phyloP scores from a whole-genome alignment of 2,113 vertebrate genomes.

The Sprattus sprattus region DNA sequence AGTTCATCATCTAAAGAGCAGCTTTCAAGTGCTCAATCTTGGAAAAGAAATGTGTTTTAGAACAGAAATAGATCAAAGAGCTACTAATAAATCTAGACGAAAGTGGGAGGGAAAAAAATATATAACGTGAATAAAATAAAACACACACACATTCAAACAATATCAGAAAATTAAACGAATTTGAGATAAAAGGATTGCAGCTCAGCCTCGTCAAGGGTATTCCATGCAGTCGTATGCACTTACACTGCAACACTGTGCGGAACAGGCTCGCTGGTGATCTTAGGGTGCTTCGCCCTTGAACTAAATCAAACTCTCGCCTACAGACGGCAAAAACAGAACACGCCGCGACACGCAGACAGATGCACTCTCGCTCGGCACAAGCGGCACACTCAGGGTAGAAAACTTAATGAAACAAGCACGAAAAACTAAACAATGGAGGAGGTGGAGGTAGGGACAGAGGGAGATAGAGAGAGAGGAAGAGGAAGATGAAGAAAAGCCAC shows the following conservation, averaged over 20 bases:
- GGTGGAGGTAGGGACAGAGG: neutral
- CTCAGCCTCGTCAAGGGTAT: neutral
- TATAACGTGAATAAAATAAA: neutral
- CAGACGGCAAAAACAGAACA: constrained; percentile 17
- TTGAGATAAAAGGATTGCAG: constrained; percentile 23
- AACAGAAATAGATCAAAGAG: constrained; percentile 65
- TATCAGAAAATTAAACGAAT: constrained; percentile 22
- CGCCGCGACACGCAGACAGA: neutral
- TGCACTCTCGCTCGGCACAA: neutral
- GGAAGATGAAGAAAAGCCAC: neutral
- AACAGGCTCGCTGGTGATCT: constrained; percentile 22
- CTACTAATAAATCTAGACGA: constrained; percentile 32
- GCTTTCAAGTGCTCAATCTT: constrained; percentile 62
- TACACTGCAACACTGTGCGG: neutral
- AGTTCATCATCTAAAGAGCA: constrained; percentile 43
- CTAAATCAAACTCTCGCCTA: constrained; percentile 36
- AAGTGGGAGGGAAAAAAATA: neutral
- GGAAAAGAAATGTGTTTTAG: constrained; percentile 49
- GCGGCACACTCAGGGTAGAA: neutral
- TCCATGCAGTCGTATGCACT: neutral
- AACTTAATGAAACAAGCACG: neutral
- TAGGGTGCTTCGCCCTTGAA: constrained; percentile 30
- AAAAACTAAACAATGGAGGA: neutral
- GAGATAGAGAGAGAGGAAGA: neutral
- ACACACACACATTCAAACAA: neutral